Percentiles rank a stretch among this genome's conserved stretches.
phyloP scores from a whole-genome alignment of 2,797 vertebrate genomes.

The Esox masquinongy region DNA sequence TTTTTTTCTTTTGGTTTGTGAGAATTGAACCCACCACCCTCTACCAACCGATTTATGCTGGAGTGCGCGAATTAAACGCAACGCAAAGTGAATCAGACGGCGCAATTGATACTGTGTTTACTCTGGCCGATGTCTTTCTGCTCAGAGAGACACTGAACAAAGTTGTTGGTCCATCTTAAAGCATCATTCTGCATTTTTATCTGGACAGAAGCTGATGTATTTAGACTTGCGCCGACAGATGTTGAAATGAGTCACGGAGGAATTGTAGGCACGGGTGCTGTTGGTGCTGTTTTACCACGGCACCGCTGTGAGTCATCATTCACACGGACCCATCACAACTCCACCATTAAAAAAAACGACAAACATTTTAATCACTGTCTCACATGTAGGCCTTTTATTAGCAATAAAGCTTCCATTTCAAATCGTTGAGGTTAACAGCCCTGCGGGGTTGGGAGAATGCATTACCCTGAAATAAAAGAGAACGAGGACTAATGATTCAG shows the following conservation, averaged over 20 bases:
- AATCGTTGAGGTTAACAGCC: conserved; percentile 41
- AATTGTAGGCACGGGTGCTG: not conserved
- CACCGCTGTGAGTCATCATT: conserved; percentile 23
- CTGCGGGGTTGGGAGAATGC: conserved; percentile 40
- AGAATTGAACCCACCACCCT: no score
- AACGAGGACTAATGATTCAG: conserved; percentile 61
- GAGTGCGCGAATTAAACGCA: not conserved
- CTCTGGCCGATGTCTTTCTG: not conserved
- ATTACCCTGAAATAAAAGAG: conserved; percentile 49
- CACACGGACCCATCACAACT: conserved; percentile 33
- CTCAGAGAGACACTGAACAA: not conserved
- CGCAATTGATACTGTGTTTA: not conserved
- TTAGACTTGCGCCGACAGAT: conserved; percentile 7
- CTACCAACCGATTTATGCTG: no score
- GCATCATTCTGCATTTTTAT: not conserved
- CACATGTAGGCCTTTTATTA: conserved; percentile 42
- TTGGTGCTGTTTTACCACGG: not conserved
- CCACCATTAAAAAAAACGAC: conserved; percentile 30
- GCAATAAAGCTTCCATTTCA: conserved; percentile 53
- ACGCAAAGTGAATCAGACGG: not conserved
- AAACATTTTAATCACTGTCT: conserved; percentile 38
- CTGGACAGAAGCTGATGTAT: not conserved
- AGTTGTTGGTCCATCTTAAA: not conserved
- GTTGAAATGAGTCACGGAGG: not conserved
- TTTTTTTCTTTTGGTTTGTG: no score